phyloP scores from a whole-genome alignment of 1,140 invertebrate species.

The Akabosia matsudoensis region DNA sequence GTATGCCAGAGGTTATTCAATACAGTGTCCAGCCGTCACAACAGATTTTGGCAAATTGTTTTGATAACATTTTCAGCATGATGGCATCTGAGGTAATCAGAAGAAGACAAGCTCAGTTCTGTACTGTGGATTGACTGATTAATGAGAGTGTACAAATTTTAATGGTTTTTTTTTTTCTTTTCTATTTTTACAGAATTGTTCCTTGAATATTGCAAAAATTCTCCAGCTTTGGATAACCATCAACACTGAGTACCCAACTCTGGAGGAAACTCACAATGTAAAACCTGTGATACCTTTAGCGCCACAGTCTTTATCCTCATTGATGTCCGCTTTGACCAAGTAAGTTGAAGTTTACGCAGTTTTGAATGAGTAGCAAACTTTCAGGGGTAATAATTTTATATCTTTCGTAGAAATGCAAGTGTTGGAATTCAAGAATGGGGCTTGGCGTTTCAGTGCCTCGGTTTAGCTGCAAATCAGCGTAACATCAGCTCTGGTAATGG shows the following conservation, averaged over 20 bases:
- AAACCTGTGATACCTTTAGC: slow-evolving; percentile 47
- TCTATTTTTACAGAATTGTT: slow-evolving; percentile 37
- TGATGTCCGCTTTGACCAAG: slow-evolving; percentile 47
- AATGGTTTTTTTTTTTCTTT: slow-evolving; percentile 20
- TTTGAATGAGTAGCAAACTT: neutral
- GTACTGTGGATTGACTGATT: neutral
- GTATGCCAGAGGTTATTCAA: neutral
- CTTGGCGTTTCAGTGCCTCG: slow-evolving; percentile 64
- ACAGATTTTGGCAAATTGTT: slow-evolving; percentile 31
- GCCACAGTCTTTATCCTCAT: slow-evolving; percentile 42
- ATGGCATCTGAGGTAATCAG: slow-evolving; percentile 42
- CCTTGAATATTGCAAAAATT: slow-evolving; percentile 46
- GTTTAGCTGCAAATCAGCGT: slow-evolving; percentile 47
- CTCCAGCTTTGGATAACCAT: slow-evolving; percentile 48
- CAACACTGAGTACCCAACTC: slow-evolving; percentile 46
- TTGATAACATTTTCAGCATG: slow-evolving; percentile 45
- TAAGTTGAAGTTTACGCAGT: slow-evolving; percentile 29
- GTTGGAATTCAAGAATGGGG: slow-evolving; percentile 71
- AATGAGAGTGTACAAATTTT: slow-evolving; percentile 2
- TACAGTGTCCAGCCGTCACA: slow-evolving; percentile 18
- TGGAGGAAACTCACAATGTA: slow-evolving; percentile 41
- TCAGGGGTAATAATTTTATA: too few species aligned
- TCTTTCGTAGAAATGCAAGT: slow-evolving; percentile 57
- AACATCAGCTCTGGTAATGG: slow-evolving; percentile 33
- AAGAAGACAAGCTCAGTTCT: neutral